phyloP scores from a whole-genome alignment of 2,888 invertebrate genomes.

The Sphinx pinastri region DNA sequence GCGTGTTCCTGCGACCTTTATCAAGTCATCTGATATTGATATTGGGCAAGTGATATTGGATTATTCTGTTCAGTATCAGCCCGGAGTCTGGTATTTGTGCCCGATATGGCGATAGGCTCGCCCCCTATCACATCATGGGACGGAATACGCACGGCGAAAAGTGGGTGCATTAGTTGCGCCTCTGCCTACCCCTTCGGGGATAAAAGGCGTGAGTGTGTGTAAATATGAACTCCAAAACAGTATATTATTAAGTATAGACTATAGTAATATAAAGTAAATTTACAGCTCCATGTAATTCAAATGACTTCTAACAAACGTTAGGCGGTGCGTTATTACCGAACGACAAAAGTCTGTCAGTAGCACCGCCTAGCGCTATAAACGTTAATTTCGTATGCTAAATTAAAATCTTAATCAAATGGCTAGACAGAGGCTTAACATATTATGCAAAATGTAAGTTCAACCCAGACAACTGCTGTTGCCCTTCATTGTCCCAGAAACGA shows the following conservation, averaged over 20 bases:
- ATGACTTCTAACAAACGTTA: not conserved
- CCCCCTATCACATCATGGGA: too few relatives aligned
- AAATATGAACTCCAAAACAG: too few relatives aligned
- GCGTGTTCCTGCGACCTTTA: too few relatives aligned
- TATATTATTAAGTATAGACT: not conserved
- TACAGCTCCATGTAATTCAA: not conserved
- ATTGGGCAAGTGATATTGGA: too few relatives aligned
- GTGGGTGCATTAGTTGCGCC: too few relatives aligned
- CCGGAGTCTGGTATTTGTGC: too few relatives aligned
- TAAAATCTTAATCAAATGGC: conserved; percentile 52
- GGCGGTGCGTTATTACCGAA: conserved; percentile 2
- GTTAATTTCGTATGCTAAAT: conserved; percentile 26
- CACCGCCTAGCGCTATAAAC: conserved; percentile 11
- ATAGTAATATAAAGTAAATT: not conserved
- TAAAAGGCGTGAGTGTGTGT: too few relatives aligned
- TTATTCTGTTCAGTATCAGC: too few relatives aligned
- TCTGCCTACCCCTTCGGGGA: too few relatives aligned
- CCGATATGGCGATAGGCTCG: too few relatives aligned
- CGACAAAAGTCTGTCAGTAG: conserved; percentile 17
- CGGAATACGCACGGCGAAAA: too few relatives aligned
- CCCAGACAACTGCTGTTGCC: conserved; percentile 75
- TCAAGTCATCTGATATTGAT: too few relatives aligned
- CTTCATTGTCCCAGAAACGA: conserved; percentile 71
- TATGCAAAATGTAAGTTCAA: conserved; percentile 68
- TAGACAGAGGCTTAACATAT: conserved; percentile 69